Evolutionary conservation across 2,888 invertebrate genomes (phyloP), one percentile per base, ranked within the genome.

Genomic region (Myopa tessellatipennis): DNA sequence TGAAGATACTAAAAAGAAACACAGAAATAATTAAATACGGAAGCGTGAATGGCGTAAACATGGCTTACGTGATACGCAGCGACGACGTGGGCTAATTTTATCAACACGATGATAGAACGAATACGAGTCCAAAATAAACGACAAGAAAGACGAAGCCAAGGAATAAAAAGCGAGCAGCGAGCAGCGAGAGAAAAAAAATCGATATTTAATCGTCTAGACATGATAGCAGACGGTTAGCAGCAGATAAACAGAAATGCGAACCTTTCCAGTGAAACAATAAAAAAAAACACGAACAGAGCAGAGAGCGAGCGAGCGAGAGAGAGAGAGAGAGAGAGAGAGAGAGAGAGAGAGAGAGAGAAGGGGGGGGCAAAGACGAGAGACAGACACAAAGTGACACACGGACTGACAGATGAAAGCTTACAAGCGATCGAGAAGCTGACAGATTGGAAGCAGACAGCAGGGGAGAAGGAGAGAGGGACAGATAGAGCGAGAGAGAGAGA

Each of bases 141-240:
- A 12, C 38, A 45, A 45, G 45, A 1, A 45, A 73, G 12, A 55
- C 12, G 10, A 36, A 69, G 12, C n/a, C 6, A 18, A 50, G 10
- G 45, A 69, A 50, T 12, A 69, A 52, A 71, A 61, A 45, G 4
- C n/a, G 58, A 58, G 58, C 61, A 26, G 26, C 26, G 26, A 26
- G 26, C 26, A 26, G 26, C 26, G 26, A 26, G 26, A 1, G 45
- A 18, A 69, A 60, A 50, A 50, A 36, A 55, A 52, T 12, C 63
- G 50, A 74, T 60, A 52, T 74, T 74, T 65, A 80, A 81, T 79
- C 81, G 86, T 87, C 86, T 87, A 87, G 86, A 87, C 86, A 83
- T 85, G 86, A 85, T 85, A 87, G 85, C 86, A 87, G 86, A 87
- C 87, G 76, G 75, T 77, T 67, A 77, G 63, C 72, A 76, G 52